Evolutionary conservation across 2,113 vertebrate genomes (phyloP).

Genomic region (Melospiza georgiana): DNA sequence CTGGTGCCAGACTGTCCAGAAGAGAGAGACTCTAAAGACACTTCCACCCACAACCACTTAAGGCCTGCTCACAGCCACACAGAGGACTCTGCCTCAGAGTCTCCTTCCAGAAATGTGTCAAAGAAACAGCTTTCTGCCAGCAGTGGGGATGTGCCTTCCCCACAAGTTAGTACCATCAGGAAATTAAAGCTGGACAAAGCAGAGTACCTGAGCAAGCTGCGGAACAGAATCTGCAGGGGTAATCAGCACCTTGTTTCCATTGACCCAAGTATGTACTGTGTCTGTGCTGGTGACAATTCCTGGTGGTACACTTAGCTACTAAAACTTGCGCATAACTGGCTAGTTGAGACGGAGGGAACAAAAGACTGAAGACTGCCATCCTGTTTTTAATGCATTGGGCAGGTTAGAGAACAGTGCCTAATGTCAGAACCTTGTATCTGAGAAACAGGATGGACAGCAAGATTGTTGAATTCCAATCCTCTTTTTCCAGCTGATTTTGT

Average conservation of each 20-base stretch:
- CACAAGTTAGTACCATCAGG: background rate
- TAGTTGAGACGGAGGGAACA: background rate
- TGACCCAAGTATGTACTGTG: conserved; percentile 77
- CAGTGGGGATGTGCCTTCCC: background rate
- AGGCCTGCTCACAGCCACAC: background rate
- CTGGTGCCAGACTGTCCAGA: conserved; percentile 8
- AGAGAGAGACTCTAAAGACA: background rate
- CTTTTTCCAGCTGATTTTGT: background rate
- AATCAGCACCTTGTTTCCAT: conserved; percentile 54
- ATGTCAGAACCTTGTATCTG: background rate
- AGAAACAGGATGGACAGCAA: background rate
- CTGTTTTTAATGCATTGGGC: background rate
- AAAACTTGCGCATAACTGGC: background rate
- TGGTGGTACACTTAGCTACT: background rate
- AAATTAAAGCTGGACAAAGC: background rate
- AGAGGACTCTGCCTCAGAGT: background rate
- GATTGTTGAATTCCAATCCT: background rate
- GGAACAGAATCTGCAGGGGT: conserved; percentile 53
- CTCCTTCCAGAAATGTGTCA: background rate
- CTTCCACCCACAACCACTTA: background rate
- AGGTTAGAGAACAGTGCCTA: background rate
- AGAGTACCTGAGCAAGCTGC: conserved; percentile 7
- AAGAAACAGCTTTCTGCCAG: background rate
- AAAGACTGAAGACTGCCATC: background rate
- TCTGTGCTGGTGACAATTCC: background rate